These are phyloP conservation scores for Tympanuchus pallidicinctus DNA, from an alignment of 2,113 vertebrate genomes.

Conservation along the genomic window DNA sequence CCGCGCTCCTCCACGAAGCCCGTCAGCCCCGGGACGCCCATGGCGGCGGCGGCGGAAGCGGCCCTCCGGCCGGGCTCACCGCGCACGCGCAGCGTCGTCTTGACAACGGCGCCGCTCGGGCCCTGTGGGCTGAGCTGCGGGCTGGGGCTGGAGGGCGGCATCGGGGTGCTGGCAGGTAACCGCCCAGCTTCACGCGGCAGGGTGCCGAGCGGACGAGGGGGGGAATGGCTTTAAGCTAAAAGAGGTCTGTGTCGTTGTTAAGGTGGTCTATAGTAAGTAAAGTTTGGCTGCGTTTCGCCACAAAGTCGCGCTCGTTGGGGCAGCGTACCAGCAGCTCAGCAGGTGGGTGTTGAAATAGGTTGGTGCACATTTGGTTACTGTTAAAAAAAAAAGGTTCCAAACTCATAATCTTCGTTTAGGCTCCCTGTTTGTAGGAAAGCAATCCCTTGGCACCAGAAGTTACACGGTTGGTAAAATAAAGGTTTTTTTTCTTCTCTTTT, in stretches of 20 bases:
- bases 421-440: not conserved
- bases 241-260: too few relatives aligned
- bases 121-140: too few relatives aligned
- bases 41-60: slow-evolving; percentile 3
- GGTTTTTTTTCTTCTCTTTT: not conserved
- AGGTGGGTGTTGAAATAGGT: not conserved
- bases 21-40: slow-evolving; percentile 91
- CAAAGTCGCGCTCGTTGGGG: not conserved
- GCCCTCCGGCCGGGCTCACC: rapidly evolving
- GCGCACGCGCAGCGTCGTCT: not conserved
- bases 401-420: not conserved
- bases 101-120: too few relatives aligned
- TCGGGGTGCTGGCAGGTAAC: too few relatives aligned
- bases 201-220: too few relatives aligned
- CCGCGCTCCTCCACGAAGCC: slow-evolving; percentile 83
- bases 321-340: not conserved
- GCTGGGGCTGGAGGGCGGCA: too few relatives aligned
- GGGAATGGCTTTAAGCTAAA: too few relatives aligned
- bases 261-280: not conserved
- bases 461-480: slow-evolving; percentile 13
- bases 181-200: too few relatives aligned
- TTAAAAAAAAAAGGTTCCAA: not conserved
- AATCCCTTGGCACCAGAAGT: not conserved
- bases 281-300: not conserved
- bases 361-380: not conserved